Percentiles rank a stretch among this genome's conserved stretches.
These are phyloP conservation scores for Elachura formosa DNA, from an alignment of 2,113 vertebrate species.

Conservation along the genomic window DNA sequence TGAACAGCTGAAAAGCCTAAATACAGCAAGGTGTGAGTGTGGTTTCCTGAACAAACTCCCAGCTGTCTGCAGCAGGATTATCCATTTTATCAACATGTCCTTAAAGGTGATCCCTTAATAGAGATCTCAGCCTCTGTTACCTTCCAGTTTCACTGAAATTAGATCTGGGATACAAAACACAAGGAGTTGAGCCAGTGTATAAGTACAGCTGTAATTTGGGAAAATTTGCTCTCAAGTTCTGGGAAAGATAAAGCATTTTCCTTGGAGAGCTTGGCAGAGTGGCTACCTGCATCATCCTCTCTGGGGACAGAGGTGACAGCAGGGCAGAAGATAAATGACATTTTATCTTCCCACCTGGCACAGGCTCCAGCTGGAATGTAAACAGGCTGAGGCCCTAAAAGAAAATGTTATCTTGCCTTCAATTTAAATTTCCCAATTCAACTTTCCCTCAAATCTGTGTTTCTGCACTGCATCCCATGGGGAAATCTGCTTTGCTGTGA, in stretches of 20 bases:
- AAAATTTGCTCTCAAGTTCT: accelerated
- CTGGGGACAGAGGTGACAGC: not conserved
- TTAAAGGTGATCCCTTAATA: not conserved
- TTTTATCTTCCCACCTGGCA: not conserved
- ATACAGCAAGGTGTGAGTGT: not conserved
- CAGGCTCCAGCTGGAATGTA: not conserved
- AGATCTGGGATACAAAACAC: not conserved
- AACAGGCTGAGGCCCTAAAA: not conserved
- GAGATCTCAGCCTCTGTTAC: not conserved
- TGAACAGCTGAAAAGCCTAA: not conserved
- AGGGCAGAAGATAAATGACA: not conserved
- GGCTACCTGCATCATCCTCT: not conserved
- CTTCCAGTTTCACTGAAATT: not conserved
- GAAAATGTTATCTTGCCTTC: not conserved
- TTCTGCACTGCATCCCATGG: not conserved
- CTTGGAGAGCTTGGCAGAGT: not conserved
- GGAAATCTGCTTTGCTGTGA: not conserved
- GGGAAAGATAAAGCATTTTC: not conserved
- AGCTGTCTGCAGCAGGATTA: not conserved
- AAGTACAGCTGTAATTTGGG: not conserved
- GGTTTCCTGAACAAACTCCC: not conserved
- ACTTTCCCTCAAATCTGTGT: not conserved
- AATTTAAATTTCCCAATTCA: not conserved
- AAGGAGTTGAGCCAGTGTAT: not conserved
- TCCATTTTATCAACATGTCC: not conserved